Conservation (phyloP, 2,888 invertebrate genomes). For the Unio delphinus region DNA sequence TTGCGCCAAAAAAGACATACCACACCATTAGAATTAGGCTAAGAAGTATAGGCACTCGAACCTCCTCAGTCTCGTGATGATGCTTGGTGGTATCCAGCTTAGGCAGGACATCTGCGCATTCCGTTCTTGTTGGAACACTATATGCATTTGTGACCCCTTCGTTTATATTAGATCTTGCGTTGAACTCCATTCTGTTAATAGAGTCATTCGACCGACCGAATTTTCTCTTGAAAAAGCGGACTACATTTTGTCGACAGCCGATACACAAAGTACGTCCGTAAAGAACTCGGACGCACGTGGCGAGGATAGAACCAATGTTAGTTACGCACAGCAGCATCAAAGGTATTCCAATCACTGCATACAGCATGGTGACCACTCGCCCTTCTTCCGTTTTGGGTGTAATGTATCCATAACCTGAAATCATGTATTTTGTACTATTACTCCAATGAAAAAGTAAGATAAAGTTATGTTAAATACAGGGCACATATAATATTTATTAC, state of each 20-base stretch:
- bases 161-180: not conserved
- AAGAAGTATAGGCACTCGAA: constrained; percentile 85
- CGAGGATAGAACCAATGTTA: constrained; percentile 94
- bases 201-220: too few relatives aligned
- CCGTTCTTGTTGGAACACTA: too few relatives aligned
- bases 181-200: not conserved
- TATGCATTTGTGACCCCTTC: too few relatives aligned
- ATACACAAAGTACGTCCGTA: constrained; percentile 68
- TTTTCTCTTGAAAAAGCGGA: constrained; percentile 1
- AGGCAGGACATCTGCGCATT: too few relatives aligned
- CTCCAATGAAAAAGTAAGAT: too few relatives aligned
- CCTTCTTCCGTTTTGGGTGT: constrained; percentile 60
- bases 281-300: constrained; percentile 88
- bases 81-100: not conserved
- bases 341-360: constrained; percentile 63
- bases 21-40: constrained; percentile 92
- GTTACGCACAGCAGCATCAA: constrained; percentile 85
- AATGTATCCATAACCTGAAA: constrained; percentile 60
- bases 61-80: constrained; percentile 24
- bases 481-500: too few relatives aligned
- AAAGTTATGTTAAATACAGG: too few relatives aligned
- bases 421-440: constrained; percentile 73
- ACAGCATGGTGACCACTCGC: constrained; percentile 54
- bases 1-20: constrained; percentile 90
- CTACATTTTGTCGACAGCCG: constrained; percentile 25